Evolutionary conservation across 2,797 vertebrate genomes (phyloP).

Genomic region (Atherinosoma microstoma): DNA sequence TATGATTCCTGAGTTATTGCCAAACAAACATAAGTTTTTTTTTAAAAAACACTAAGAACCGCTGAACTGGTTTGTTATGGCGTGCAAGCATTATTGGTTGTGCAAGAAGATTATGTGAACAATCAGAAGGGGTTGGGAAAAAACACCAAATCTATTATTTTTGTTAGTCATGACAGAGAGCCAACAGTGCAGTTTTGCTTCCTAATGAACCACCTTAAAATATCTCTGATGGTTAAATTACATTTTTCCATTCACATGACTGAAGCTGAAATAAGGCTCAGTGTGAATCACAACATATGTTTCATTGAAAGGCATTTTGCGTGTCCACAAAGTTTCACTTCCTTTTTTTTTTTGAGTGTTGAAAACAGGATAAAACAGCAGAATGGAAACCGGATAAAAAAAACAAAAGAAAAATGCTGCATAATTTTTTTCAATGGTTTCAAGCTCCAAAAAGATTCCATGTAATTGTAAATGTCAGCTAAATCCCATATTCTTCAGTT

Average conservation of each 20-base stretch:
- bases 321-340: conserved; percentile 21
- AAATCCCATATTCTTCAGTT: too few species aligned
- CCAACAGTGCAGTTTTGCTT: conserved; percentile 20
- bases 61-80: conserved; percentile 11
- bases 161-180: conserved; percentile 12
- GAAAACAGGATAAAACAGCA: not conserved
- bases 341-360: not conserved
- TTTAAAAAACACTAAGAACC: not conserved
- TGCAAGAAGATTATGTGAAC: conserved; percentile 16
- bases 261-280: not conserved
- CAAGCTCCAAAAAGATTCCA: not conserved
- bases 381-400: not conserved
- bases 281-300: conserved; percentile 10
- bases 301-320: not conserved
- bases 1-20: not conserved
- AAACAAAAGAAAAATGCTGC: not conserved
- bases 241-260: not conserved
- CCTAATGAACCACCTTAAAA: conserved; percentile 11
- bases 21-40: conserved; percentile 7
- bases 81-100: conserved; percentile 6
- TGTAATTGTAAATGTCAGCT: too few species aligned
- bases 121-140: conserved; percentile 7
- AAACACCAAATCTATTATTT: conserved; percentile 19
- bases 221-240: not conserved
- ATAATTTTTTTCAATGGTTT: not conserved